A percentile compares a stretch with the other conserved stretches of the same genome.
Conservation (phyloP, 1,140 invertebrate species). For the Radopholus similis region DNA sequence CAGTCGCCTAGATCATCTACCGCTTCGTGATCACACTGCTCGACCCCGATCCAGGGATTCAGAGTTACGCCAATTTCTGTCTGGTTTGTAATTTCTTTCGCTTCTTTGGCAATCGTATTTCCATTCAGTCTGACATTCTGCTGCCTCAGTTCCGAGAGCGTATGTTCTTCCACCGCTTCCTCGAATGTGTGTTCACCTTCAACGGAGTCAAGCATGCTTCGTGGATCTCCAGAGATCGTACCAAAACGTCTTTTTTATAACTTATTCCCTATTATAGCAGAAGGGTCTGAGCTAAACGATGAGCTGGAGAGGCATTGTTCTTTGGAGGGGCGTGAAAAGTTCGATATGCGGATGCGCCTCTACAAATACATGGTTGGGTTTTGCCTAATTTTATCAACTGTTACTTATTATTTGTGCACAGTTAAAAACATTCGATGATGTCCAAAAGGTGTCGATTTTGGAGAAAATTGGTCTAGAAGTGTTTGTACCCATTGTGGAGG, state of each 20-base stretch:
- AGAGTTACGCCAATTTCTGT: conserved; percentile 57
- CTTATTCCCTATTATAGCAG: conserved; percentile 1
- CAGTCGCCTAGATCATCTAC: conserved; percentile 57
- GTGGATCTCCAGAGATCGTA: neutral
- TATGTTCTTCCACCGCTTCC: conserved; percentile 62
- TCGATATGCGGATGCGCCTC: conserved; percentile 29
- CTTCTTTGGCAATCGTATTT: neutral
- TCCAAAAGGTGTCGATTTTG: conserved; percentile 28
- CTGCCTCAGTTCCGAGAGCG: conserved; percentile 58
- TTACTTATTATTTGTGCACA: conserved; percentile 13
- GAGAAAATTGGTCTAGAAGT: conserved; percentile 33
- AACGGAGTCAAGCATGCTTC: conserved; percentile 32
- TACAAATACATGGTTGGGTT: conserved; percentile 43
- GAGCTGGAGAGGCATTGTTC: conserved; percentile 16
- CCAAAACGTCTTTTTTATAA: conserved; percentile 9
- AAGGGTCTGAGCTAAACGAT: conserved; percentile 4
- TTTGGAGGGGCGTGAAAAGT: conserved; percentile 15
- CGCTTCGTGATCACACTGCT: conserved; percentile 61
- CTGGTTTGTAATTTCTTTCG: conserved; percentile 47
- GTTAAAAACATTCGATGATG: conserved; percentile 36
- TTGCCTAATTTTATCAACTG: neutral
- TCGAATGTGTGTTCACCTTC: conserved; percentile 63
- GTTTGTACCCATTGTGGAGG: conserved; percentile 34
- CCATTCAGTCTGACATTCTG: conserved; percentile 52
- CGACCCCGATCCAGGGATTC: conserved; percentile 48